phyloP scores from a whole-genome alignment of 2,797 vertebrate species.

The Myoxocephalus aenaeus region DNA sequence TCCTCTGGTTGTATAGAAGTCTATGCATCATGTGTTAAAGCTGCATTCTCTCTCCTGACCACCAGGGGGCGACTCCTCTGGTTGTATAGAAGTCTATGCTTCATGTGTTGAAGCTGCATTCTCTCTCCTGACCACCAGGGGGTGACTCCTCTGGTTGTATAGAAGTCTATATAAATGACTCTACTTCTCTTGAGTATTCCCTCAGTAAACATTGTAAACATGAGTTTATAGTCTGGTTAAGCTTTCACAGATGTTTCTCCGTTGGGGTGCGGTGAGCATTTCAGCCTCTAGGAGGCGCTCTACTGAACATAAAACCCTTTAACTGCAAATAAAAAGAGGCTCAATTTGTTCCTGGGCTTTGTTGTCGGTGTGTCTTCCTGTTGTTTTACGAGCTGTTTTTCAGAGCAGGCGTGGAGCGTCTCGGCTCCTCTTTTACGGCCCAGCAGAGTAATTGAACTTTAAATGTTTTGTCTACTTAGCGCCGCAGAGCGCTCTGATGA shows the following conservation, averaged over 20 bases:
- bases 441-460: conserved; percentile 43
- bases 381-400: conserved; percentile 50
- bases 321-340: conserved; percentile 6
- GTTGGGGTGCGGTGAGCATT: not conserved
- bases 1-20: too few species aligned
- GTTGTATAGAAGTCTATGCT: too few species aligned
- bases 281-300: conserved; percentile 6
- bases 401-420: conserved; percentile 59
- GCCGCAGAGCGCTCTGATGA: conserved; percentile 46
- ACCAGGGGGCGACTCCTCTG: too few species aligned
- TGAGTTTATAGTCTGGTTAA: too few species aligned
- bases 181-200: too few species aligned
- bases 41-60: too few species aligned
- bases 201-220: too few species aligned
- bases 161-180: too few species aligned
- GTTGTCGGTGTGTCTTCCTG: conserved; percentile 45
- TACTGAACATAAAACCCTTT: conserved; percentile 16
- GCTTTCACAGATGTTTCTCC: not conserved
- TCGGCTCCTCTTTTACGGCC: conserved; percentile 41
- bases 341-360: conserved; percentile 17
- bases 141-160: too few species aligned
- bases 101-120: too few species aligned
- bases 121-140: too few species aligned
- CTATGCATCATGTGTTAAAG: too few species aligned
- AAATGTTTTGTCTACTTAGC: conserved; percentile 62